Percentiles rank a stretch among this genome's conserved stretches.
These are phyloP conservation scores for Zophobas morio DNA, from an alignment of 1,140 invertebrate genomes.

Conservation along the genomic window DNA sequence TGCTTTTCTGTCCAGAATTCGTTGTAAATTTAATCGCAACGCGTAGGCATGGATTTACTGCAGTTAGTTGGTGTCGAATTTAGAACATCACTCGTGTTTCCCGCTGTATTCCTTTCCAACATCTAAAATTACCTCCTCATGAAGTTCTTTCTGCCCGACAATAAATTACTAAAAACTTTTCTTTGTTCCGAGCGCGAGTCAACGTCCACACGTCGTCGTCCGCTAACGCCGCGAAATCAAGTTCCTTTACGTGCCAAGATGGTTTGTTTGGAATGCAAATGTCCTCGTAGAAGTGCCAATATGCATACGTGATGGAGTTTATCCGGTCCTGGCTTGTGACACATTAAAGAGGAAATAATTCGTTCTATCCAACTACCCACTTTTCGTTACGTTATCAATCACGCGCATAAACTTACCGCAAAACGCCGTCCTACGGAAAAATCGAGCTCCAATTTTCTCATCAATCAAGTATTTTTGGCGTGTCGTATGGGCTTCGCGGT, in stretches of 20 bases:
- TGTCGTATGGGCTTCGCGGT: neutral
- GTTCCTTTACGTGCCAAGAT: slow-evolving; percentile 12
- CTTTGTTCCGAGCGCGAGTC: neutral
- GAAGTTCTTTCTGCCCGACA: no score
- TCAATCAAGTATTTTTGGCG: slow-evolving; percentile 2
- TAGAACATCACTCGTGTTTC: neutral
- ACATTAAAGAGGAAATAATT: slow-evolving; percentile 10
- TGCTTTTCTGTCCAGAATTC: slow-evolving; percentile 8
- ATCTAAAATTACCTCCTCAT: no score
- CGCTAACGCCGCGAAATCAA: neutral
- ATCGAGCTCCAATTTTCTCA: slow-evolving; percentile 5
- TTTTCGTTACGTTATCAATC: slow-evolving; percentile 18
- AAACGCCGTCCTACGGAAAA: neutral
- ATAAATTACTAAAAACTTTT: neutral
- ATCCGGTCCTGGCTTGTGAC: slow-evolving; percentile 32
- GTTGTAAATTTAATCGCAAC: slow-evolving; percentile 22
- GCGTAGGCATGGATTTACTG: slow-evolving; percentile 12
- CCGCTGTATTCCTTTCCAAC: no score
- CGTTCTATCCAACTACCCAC: neutral
- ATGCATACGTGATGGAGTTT: slow-evolving; percentile 35
- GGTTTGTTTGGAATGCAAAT: slow-evolving; percentile 27
- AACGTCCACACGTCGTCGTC: slow-evolving; percentile 8
- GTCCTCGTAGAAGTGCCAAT: slow-evolving; percentile 14
- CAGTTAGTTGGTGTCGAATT: slow-evolving; percentile 16
- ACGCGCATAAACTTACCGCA: neutral